Base-by-base conservation (phyloP, 2,113 vertebrate genomes). In the Trematomus loennbergii region DNA sequence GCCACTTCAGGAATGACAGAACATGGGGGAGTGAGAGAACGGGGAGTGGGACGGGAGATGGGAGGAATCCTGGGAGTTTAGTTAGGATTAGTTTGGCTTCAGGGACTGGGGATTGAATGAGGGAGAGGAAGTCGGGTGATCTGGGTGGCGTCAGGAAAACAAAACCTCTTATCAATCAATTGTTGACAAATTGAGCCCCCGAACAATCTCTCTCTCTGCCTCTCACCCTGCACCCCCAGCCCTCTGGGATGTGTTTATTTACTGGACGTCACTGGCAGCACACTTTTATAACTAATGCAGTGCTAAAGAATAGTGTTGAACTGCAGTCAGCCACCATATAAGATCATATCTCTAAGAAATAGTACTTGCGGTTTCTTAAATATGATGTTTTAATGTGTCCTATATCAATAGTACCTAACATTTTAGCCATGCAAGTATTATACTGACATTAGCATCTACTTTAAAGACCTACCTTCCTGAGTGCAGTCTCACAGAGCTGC, bases 1-100 rank as follows among this genome's bases (percentile, higher is more conserved):
- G 92, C 91, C 93, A 92, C 93, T 94, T 90, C 88, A 93, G 87
- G 87, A 93, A 88, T 85, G 81, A 86, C 72, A 83, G 87, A 92
- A 84, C 81, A 88, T 55, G 75, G 82, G 78, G 81, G 71, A 83
- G 87, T 85, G 75, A 73, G 88, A 83, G 67, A 69, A 60, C 83
- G 81, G 79, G 80, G 78, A 87, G 83, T 81, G 76, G 81, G 78
- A 80, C 4, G 81, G 81, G 67, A 87, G 76, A 79, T 54, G 85
- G 90, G 88, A 84, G 84, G 88, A 87, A 92, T 92, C 91, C 80
- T 80, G 74, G 88, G 89, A 93, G 89, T 95, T 94, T 89, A 90
- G 92, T 83, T 72, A 50, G 93, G 95, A 95, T 95, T 95, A 94
- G 94, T 93, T 92, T 94, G 91, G 92, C 92, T 93, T 74, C 90